Base-by-base conservation (phyloP, 2,888 invertebrate genomes). In the Cataglyphis livida region DNA sequence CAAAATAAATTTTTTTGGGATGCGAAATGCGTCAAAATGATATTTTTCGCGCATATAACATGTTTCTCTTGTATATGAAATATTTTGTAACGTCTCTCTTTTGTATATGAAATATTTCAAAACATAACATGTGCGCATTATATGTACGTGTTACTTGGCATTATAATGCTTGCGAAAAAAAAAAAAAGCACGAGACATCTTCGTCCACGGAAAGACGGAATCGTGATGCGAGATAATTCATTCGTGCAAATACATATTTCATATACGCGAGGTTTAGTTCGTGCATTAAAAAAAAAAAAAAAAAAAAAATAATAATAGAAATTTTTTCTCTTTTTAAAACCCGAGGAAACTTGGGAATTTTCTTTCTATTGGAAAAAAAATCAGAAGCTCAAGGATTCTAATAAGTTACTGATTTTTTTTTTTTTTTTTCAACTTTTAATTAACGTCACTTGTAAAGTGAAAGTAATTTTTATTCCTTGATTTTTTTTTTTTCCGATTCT, bases 401-500 rank as follows among this genome's bases (percentile, higher is more conserved):
- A 68, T 28, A 44, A 32, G 32, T 44, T 78, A 70, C 21, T 21
- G 18, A 9, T 54, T 78, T 44, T 18, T 28, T 28, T 28, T 54
- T 78, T 44, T 18, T 28, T 28, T 28, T n/a, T 35, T 54, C 32
- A 21, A n/a, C 44, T 44, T 78, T 59, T 25, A 78, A 78, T 78
- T 79, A 79, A 59, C 18, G 12, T 35, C 32, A 21, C 21, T 54
- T 48, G 25, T 71, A 59, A 4, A 21, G 59, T 70, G 12, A 78
- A 78, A 78, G 57, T 32, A 28, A 48, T 57, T 70, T 70, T 41
- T 59, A 71, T 79, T 64, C 71, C 25, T 78, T 59, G 21, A 70
- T 44, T 7, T 35, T 38, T 28, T 28, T 28, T 28, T 28, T 66
- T 57, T 68, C 12, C 12, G 25, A 66, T 38, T 54, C 68, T 76